Percentiles rank a stretch among this genome's conserved stretches.
phyloP scores from a whole-genome alignment of 2,797 vertebrate genomes.

The Artibeus jamaicensis region DNA sequence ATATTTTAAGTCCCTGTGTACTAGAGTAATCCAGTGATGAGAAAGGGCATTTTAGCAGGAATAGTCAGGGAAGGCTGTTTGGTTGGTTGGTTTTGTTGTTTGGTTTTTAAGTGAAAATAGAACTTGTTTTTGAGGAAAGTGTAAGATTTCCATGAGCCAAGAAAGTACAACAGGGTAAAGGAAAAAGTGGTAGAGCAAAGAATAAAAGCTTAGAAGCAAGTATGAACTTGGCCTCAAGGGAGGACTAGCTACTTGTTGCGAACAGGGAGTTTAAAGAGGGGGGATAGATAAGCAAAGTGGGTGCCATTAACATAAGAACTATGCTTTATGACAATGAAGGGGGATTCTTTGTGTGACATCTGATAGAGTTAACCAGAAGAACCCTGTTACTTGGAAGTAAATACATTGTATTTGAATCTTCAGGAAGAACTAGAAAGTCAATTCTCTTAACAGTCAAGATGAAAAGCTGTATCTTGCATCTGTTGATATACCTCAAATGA shows the following conservation, averaged over 20 bases:
- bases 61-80: neutral
- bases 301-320: neutral
- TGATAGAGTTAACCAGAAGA: neutral
- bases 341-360: neutral
- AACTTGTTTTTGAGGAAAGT: neutral
- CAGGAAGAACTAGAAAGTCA: neutral
- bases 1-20: neutral
- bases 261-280: neutral
- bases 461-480: neutral
- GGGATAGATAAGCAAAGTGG: neutral
- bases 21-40: neutral
- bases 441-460: neutral
- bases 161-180: neutral
- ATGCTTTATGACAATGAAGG: neutral
- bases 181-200: neutral
- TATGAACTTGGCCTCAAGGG: neutral
- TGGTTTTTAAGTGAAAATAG: neutral
- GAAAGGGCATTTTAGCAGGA: neutral
- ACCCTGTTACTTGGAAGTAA: neutral
- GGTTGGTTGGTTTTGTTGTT: neutral
- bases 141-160: neutral
- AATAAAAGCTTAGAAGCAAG: neutral
- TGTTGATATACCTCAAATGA: neutral
- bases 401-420: conserved; percentile 32
- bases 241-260: neutral